Evolutionary conservation across 2,888 invertebrate species (phyloP).

Genomic region (Cryptocheilus praepositus): DNA sequence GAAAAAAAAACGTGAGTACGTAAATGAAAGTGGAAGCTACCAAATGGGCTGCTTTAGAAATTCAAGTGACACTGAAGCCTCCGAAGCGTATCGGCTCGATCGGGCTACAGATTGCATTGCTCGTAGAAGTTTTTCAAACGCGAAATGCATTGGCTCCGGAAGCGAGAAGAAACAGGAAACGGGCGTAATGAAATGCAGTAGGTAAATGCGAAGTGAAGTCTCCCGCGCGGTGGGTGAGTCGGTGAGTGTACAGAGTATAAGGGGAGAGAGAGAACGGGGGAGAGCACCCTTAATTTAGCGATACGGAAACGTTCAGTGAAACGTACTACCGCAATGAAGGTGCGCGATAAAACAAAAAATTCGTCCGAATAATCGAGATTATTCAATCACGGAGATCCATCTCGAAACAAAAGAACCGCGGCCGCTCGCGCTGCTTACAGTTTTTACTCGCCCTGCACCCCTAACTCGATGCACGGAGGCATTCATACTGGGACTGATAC

Average conservation of each 20-base stretch:
- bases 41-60: conserved; percentile 18
- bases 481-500: no score
- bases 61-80: conserved; percentile 26
- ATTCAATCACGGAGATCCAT: no score
- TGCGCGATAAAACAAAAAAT: no score
- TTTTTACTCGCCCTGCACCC: no score
- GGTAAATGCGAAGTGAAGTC: conserved; percentile 18
- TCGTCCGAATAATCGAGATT: no score
- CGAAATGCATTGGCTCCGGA: conserved; percentile 20
- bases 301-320: no score
- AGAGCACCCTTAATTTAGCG: not conserved
- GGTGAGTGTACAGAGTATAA: conserved; percentile 13
- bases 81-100: conserved; percentile 4
- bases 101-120: conserved; percentile 12
- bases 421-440: no score
- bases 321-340: no score
- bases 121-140: conserved; percentile 27
- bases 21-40: conserved; percentile 18
- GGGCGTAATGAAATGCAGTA: conserved; percentile 14
- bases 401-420: no score
- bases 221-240: conserved; percentile 9
- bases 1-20: conserved; percentile 7
- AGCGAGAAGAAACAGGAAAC: conserved; percentile 14
- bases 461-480: no score
- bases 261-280: not conserved